Percentiles rank a stretch among this genome's conserved stretches.
Conservation (phyloP, 2,797 vertebrate species). For the Aplochiton taeniatus region DNA sequence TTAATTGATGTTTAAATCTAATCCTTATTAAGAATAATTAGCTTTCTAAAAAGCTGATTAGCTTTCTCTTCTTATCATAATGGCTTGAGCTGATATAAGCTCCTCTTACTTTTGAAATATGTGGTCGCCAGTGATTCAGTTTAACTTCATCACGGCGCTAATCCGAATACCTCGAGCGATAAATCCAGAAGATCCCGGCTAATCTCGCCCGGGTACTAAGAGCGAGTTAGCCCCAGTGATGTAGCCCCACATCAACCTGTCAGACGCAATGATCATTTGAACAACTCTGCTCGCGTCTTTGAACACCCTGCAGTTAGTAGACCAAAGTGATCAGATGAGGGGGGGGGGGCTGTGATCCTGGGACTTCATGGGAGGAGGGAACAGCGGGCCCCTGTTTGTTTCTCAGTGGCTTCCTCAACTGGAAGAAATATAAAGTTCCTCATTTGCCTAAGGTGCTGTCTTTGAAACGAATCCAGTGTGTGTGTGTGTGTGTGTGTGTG, state of each 20-base stretch:
- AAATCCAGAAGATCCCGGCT: conserved; percentile 84
- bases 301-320: conserved; percentile 55
- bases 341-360: conserved; percentile 15
- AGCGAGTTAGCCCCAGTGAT: conserved; percentile 73
- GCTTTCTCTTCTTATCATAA: conserved; percentile 73
- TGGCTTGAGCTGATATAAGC: conserved; percentile 65
- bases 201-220: conserved; percentile 82
- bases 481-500: not conserved
- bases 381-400: conserved; percentile 16
- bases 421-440: conserved; percentile 36
- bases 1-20: conserved; percentile 72
- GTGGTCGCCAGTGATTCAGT: conserved; percentile 75
- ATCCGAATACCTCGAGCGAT: conserved; percentile 82
- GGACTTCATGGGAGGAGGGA: conserved; percentile 30
- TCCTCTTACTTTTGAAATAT: conserved; percentile 58
- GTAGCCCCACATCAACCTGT: conserved; percentile 82
- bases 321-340: not conserved
- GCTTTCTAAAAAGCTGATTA: conserved; percentile 72
- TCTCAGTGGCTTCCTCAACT: conserved; percentile 23
- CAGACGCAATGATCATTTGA: conserved; percentile 81
- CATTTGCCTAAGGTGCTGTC: conserved; percentile 29
- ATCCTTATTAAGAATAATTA: conserved; percentile 78
- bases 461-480: conserved; percentile 1
- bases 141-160: conserved; percentile 81
- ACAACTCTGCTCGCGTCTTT: conserved; percentile 66